Evolutionary conservation across 2,797 vertebrate genomes (phyloP), one percentile per base, ranked within the genome.

Genomic region (Threskiornis aethiopicus): DNA sequence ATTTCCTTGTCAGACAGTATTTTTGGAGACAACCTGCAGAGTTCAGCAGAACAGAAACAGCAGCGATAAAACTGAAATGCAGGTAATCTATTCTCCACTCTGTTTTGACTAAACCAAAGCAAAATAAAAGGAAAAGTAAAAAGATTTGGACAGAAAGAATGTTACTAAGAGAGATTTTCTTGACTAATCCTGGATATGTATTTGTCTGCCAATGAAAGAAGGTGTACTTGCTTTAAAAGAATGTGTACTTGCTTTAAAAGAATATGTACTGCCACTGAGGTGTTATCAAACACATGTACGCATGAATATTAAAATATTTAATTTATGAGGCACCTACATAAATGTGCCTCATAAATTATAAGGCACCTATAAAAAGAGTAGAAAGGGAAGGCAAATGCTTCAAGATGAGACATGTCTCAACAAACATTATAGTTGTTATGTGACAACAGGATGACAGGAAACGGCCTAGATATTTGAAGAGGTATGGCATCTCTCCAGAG

Each of bases 1-100:
- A 90, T 96, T 96, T 94, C 51, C 80, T 90, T 91, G 82, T 91
- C 87, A 96, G 88, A 62, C 16, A 55, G 62, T 64, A 70, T 86
- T 88, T 94, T 71, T 95, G 54, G 51, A 96, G 95, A 90, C 66
- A 96, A 55, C 72, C 39, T 26, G 10, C 19, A 82, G 83, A 84
- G 39, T 91, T 91, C 87, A 88, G 58, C 42, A 37, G 70, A 93
- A 91, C 33, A 76, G 72, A 88, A 81, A 76, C 9, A 76, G 35
- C 64, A 81, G 55, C 28, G 70, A 25, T 87, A 78, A 85, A 90
- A 89, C 35, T 55, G 64, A 78, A 94, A 84, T 46, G 42, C 55
- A 70, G 16, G n/a, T 75, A 71, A 71, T 62, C 24, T 80, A 29
- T 78, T 95, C 69, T 59, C 46, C n/a, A 28, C 26, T 69, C 26